phyloP scores from a whole-genome alignment of 2,888 invertebrate species.

The Coronaproctus castanopsis region DNA sequence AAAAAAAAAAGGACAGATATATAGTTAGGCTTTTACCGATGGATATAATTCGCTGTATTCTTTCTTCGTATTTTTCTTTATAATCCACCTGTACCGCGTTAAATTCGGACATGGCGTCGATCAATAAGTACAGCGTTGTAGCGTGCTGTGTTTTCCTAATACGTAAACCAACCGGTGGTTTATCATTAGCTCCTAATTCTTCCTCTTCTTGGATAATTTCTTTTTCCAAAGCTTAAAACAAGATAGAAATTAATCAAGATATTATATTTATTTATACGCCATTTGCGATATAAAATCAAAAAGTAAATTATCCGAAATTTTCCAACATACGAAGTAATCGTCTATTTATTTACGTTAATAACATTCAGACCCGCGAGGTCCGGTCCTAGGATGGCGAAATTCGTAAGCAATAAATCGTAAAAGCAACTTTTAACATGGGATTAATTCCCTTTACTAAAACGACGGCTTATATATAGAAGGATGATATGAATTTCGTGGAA shows the following conservation, averaged over 20 bases:
- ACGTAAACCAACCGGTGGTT: slow-evolving; percentile 21
- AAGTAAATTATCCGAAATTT: background rate
- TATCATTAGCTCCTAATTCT: slow-evolving; percentile 17
- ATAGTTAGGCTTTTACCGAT: slow-evolving; percentile 36
- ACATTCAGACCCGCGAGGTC: too few relatives aligned
- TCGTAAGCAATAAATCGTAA: too few relatives aligned
- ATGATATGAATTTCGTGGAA: too few relatives aligned
- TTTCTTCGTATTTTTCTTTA: slow-evolving; percentile 34
- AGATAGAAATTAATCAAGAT: background rate
- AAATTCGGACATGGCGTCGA: slow-evolving; percentile 37
- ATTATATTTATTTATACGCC: too few relatives aligned
- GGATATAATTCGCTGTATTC: slow-evolving; percentile 35
- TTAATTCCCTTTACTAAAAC: too few relatives aligned
- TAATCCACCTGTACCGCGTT: slow-evolving; percentile 37
- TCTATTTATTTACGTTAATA: too few relatives aligned
- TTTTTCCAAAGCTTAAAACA: slow-evolving; percentile 19
- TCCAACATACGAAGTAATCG: background rate
- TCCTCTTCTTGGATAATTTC: slow-evolving; percentile 21
- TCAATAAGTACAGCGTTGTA: slow-evolving; percentile 34
- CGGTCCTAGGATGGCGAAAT: too few relatives aligned
- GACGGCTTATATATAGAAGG: too few relatives aligned
- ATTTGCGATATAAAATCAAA: too few relatives aligned
- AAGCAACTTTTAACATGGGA: too few relatives aligned
- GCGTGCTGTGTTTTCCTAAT: slow-evolving; percentile 30
- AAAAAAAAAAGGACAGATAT: too few relatives aligned